Evolutionary conservation across 2,797 vertebrate species (phyloP), one percentile per base, ranked within the genome.

Genomic region (Distichodus sexfasciatus): DNA sequence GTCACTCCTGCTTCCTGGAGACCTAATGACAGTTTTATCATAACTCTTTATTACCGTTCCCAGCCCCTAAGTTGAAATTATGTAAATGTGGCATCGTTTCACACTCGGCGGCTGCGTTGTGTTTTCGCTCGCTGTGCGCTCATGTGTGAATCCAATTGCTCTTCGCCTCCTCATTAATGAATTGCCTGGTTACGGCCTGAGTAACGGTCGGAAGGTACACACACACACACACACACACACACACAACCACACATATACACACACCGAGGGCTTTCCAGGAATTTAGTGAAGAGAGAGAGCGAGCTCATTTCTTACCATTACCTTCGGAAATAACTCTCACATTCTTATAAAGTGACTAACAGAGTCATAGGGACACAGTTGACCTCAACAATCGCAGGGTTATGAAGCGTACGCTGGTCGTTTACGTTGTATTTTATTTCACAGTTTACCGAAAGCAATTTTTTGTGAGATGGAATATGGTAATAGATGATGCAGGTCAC

Each of bases 1-100:
- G 14, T 78, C 83, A 64, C 76, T 69, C 21, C 72, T 75, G 70
- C 79, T 80, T 76, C 70, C 66, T 54, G 38, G 15, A 66, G 59
- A 77, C 71, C 83, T 89, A 88, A 87, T 85, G 87, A 87, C 88
- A 87, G 79, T 88, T 89, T 89, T 87, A 90, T 89, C 88, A 86
- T 80, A 87, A 88, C 79, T 86, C 89, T 90, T 90, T 90, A 90
- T 85, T 86, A 83, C 80, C 72, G 72, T 61, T 54, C 78, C 83
- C 76, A 73, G 82, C 81, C 80, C 77, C 23, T 73, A 79, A 79
- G 83, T 80, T 69, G 57, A 83, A 87, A 90, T 89, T 87, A 91
- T 88, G 87, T 81, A 89, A 90, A 91, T 90, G 79, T 24, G 2
- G 1, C 40, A 15, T 63, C 83, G 74, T 86, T 85, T 81, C 79